Percentiles rank a stretch among this genome's conserved stretches.
phyloP scores from a whole-genome alignment of 2,888 invertebrate genomes.

The Meiosimyza platycephala region DNA sequence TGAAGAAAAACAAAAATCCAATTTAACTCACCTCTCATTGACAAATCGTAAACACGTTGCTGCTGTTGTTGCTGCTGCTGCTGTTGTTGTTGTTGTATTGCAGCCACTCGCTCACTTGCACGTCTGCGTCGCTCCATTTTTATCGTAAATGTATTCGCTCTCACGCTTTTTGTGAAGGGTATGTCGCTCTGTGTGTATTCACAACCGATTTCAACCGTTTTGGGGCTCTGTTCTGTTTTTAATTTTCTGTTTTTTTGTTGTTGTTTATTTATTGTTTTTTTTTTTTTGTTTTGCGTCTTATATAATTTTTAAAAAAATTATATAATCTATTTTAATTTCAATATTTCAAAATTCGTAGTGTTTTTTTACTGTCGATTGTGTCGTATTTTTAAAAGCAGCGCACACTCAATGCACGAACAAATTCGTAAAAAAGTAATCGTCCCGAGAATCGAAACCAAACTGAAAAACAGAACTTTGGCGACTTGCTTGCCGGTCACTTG shows the following conservation, averaged over 20 bases:
- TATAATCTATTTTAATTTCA: constrained; percentile 8
- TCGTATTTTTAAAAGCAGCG: constrained; percentile 22
- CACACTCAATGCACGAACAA: constrained; percentile 24
- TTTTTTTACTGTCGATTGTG: constrained; percentile 5
- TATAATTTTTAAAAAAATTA: constrained; percentile 25
- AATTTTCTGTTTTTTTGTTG: neutral
- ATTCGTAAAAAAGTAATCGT: constrained; percentile 20
- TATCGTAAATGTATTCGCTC: neutral
- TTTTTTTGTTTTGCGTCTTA: constrained; percentile 20
- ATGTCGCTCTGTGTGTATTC: neutral
- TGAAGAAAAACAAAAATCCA: too few relatives aligned
- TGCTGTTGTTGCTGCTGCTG: neutral
- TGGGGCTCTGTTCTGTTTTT: too few relatives aligned
- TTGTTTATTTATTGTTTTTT: neutral
- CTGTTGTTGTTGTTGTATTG: neutral
- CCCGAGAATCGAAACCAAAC: constrained; percentile 20
- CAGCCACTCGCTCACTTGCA: constrained; percentile 28
- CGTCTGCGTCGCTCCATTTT: constrained; percentile 27
- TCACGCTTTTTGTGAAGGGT: neutral
- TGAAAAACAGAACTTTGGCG: constrained; percentile 12
- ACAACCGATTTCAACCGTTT: neutral
- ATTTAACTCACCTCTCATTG: constrained; percentile 34
- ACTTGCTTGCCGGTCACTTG: constrained; percentile 5
- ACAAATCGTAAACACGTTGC: constrained; percentile 29
- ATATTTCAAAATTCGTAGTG: neutral